Evolutionary conservation across 2,888 invertebrate species (phyloP).

Genomic region (Globia sparganii): DNA sequence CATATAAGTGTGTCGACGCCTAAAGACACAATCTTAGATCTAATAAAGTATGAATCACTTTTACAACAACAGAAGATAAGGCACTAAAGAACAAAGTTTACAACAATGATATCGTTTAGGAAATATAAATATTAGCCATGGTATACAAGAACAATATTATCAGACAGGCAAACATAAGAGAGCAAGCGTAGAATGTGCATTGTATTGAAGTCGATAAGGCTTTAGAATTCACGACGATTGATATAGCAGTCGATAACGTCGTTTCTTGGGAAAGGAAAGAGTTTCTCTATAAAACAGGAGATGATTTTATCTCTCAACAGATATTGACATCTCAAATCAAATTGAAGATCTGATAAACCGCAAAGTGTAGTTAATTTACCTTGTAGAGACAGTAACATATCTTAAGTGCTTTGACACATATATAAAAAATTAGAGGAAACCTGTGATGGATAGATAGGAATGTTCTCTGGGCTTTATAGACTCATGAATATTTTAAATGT

Average conservation of each 20-base stretch:
- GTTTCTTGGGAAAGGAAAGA: conserved; percentile 19
- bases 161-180: conserved; percentile 49
- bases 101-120: conserved; percentile 47
- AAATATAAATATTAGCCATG: conserved; percentile 55
- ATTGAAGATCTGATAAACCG: background rate
- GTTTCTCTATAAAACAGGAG: conserved; percentile 18
- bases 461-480: background rate
- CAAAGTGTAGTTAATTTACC: background rate
- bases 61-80: conserved; percentile 31
- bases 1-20: conserved; percentile 37
- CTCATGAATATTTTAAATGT: conserved; percentile 1
- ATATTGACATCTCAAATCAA: conserved; percentile 26
- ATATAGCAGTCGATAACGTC: conserved; percentile 25
- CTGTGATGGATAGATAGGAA: conserved; percentile 4
- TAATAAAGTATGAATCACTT: conserved; percentile 42
- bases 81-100: conserved; percentile 41
- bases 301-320: background rate
- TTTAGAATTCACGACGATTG: conserved; percentile 31
- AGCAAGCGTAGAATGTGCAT: conserved; percentile 45
- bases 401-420: background rate
- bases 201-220: conserved; percentile 47
- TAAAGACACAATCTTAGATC: conserved; percentile 25
- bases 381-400: background rate
- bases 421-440: background rate
- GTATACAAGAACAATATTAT: conserved; percentile 59